Conservation (phyloP, 1,140 invertebrate genomes). For the Drosophila lacertosa region DNA sequence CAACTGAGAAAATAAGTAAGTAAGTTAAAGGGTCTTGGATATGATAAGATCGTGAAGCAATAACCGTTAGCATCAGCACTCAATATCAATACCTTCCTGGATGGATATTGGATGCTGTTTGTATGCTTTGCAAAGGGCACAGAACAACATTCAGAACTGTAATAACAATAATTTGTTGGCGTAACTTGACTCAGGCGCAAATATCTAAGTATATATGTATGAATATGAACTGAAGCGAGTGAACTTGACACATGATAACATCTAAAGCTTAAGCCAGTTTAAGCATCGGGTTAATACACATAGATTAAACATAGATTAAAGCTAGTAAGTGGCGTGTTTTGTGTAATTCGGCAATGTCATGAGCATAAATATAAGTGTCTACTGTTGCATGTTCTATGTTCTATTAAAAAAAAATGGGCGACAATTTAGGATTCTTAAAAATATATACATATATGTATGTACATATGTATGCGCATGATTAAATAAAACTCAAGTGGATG, state of each 20-base stretch:
- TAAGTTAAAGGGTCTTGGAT: neutral
- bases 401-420: neutral
- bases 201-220: conserved; percentile 3
- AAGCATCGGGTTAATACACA: conserved; percentile 14
- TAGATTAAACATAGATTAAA: conserved; percentile 49
- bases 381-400: conserved; percentile 1
- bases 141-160: conserved; percentile 32
- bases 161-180: neutral
- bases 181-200: conserved; percentile 8
- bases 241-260: conserved; percentile 20
- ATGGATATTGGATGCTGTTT: conserved; percentile 5
- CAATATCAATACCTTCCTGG: conserved; percentile 2
- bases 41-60: neutral
- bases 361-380: conserved; percentile 1
- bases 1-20: neutral
- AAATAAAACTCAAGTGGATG: neutral
- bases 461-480: neutral
- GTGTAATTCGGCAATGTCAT: conserved; percentile 3
- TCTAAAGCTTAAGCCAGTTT: conserved; percentile 43
- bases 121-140: neutral
- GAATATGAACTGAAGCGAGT: conserved; percentile 31
- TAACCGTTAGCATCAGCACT: neutral
- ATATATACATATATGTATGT: too few relatives aligned
- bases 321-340: conserved; percentile 2
- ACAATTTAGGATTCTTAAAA: neutral